Base-by-base conservation (phyloP, 2,888 invertebrate species). In the Leptura quadrifasciata region DNA sequence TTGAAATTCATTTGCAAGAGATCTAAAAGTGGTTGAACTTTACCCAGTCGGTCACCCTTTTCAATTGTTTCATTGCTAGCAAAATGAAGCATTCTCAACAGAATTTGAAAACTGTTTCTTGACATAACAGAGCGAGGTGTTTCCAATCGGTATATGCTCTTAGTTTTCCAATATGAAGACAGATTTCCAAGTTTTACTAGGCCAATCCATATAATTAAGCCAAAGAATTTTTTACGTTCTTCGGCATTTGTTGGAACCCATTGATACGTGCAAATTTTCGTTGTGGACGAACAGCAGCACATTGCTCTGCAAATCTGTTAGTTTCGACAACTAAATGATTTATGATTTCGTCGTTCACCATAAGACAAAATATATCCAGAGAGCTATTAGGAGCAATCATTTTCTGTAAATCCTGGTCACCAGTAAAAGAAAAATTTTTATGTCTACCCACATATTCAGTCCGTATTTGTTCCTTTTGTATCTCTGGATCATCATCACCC, bases 1-100 rank as follows among this genome's bases (percentile, higher is more conserved):
- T 81, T 75, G 61, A 79, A 80, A 69, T 80, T 78, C 15, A 65
- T 58, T 68, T 64, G 75, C 52, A 81, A 55, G 0, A 74, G 27
- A 20, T 76, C 57, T 9, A 70, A 24, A 2, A 77, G 35, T 3
- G 76, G 74, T 47, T 72, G 52, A 20, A 76, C 47, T 61, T 76
- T 76, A 20, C 24, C 67, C 4, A 64, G 18, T 9, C 76, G 68
- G 24, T 75, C 75, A 18, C 69, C 75, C 35, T 57, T 27, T 39
- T 60, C 17, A 72, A 47, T 64, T 1, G 17, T 68, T 39, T 74
- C 63, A 47, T 75, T 72, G 52, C 71, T 52, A 35, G 21, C 68
- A 60, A 74, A 71, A 61, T 58, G 58, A n/a, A n/a, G n/a, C n/a
- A n/a, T n/a, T n/a, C n/a, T n/a, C 20, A 58, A 12, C 6, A 65